Conservation (phyloP, 1,140 invertebrate genomes). For the Drosophila equinoxialis region DNA sequence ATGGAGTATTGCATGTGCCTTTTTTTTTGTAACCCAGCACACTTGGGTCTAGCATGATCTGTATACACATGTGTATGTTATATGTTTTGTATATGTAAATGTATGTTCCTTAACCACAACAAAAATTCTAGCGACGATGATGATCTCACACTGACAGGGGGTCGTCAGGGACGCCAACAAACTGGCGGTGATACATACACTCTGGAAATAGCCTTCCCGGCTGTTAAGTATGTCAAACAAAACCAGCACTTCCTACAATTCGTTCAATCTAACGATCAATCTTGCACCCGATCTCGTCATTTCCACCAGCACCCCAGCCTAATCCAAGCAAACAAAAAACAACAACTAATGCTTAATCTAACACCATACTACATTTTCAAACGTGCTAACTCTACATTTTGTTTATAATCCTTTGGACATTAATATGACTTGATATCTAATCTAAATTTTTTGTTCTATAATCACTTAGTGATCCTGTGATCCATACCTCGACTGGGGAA, state of each 20-base stretch:
- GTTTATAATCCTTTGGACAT: constrained; percentile 1
- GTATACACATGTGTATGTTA: constrained; percentile 46
- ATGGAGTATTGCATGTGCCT: neutral
- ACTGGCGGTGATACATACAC: constrained; percentile 90
- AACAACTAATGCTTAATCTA: constrained; percentile 23
- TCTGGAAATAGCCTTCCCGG: constrained; percentile 94
- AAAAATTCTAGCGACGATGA: constrained; percentile 78
- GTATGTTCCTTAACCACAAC: constrained; percentile 51
- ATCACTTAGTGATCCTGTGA: constrained; percentile 91
- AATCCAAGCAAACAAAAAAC: constrained; percentile 24
- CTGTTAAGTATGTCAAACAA: constrained; percentile 91
- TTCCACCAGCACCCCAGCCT: constrained; percentile 51
- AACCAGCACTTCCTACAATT: constrained; percentile 40
- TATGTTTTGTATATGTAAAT: constrained; percentile 54
- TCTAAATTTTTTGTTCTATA: constrained; percentile 12
- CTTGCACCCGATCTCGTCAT: constrained; percentile 45
- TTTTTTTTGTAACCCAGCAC: neutral
- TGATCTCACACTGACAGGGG: constrained; percentile 59
- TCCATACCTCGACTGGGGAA: constrained; percentile 93
- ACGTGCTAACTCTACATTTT: constrained; percentile 23
- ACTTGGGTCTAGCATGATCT: constrained; percentile 39
- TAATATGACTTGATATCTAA: constrained; percentile 45
- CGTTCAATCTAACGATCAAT: constrained; percentile 39
- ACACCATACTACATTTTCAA: constrained; percentile 24
- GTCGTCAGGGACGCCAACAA: constrained; percentile 87